Evolutionary conservation across 2,113 vertebrate genomes (phyloP).

Genomic region (Limanda limanda): DNA sequence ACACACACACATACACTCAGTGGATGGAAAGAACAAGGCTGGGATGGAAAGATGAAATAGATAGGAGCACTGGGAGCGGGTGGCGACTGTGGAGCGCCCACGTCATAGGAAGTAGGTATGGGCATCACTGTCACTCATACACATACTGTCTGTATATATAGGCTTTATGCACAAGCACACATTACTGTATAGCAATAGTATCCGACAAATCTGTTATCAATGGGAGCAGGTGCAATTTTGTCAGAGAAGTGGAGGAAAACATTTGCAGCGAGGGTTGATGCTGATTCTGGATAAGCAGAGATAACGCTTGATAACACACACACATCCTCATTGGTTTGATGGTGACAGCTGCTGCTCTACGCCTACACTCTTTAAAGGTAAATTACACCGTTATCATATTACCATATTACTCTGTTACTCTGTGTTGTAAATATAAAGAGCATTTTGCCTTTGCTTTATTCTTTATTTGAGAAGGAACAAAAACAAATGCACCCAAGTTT

Average conservation of each 20-base stretch:
- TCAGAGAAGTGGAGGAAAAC: neutral
- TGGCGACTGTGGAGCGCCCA: conserved; percentile 46
- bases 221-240: conserved; percentile 32
- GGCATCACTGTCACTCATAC: conserved; percentile 33
- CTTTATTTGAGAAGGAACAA: too few relatives aligned
- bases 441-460: too few relatives aligned
- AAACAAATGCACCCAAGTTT: too few relatives aligned
- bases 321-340: neutral
- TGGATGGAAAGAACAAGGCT: conserved; percentile 58
- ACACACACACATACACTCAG: conserved; percentile 1
- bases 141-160: neutral
- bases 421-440: neutral
- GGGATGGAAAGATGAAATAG: conserved; percentile 69
- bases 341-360: conserved; percentile 18
- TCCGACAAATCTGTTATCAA: neutral
- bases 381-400: neutral
- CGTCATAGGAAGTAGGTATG: conserved; percentile 60
- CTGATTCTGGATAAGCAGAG: conserved; percentile 14
- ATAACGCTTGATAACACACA: conserved; percentile 18
- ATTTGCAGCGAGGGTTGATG: conserved; percentile 1
- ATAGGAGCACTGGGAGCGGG: conserved; percentile 49
- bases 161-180: neutral
- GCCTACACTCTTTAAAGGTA: conserved; percentile 16
- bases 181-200: too few relatives aligned
- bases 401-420: neutral